These are phyloP conservation scores for Limonius californicus DNA, from an alignment of 1,140 invertebrate genomes.

Conservation along the genomic window DNA sequence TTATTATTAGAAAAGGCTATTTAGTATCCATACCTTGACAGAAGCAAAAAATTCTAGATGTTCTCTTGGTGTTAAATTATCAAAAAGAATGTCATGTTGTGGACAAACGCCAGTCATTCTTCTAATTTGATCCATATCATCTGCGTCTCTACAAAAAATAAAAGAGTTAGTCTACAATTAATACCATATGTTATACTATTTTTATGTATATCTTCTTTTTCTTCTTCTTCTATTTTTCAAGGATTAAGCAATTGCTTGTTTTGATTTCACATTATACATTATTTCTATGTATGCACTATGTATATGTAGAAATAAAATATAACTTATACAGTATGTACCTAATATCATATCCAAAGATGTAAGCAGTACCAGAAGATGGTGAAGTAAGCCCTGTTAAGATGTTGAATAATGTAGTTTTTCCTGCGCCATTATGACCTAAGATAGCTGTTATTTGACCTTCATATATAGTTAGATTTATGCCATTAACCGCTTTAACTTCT, in stretches of 20 bases:
- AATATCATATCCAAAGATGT: constrained; percentile 73
- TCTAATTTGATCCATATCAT: constrained; percentile 68
- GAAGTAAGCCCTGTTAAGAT: constrained; percentile 79
- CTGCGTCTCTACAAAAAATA: constrained; percentile 55
- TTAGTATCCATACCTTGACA: constrained; percentile 64
- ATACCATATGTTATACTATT: no score
- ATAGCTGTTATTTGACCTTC: constrained; percentile 82
- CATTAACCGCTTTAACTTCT: constrained; percentile 56
- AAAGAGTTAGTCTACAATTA: no score
- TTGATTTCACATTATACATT: no score
- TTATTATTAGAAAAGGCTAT: no score
- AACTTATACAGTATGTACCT: no score
- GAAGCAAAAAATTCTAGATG: constrained; percentile 83
- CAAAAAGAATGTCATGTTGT: constrained; percentile 89
- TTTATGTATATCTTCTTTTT: no score
- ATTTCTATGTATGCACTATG: no score
- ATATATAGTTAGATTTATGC: constrained; percentile 71
- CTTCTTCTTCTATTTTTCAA: no score
- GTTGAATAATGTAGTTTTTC: constrained; percentile 82
- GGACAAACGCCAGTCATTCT: constrained; percentile 86
- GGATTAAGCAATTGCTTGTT: no score
- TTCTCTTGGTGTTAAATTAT: constrained; percentile 79
- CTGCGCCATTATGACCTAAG: constrained; percentile 86
- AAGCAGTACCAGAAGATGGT: constrained; percentile 68
- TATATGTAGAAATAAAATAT: no score